phyloP scores from a whole-genome alignment of 2,113 vertebrate genomes.

The Odocoileus virginianus region DNA sequence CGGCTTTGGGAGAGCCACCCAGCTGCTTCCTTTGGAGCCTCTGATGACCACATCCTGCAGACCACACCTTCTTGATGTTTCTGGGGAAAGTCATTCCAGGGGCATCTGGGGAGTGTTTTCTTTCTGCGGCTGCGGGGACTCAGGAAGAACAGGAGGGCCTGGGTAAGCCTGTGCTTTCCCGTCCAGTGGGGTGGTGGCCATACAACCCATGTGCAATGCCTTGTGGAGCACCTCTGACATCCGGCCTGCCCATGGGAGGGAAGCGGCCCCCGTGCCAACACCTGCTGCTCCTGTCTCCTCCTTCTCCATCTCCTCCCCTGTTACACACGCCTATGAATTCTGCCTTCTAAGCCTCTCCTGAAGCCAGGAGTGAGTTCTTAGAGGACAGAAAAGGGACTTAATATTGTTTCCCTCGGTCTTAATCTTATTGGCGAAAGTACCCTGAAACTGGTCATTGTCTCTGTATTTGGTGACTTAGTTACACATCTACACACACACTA shows the following conservation, averaged over 20 bases:
- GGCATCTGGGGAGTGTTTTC: background rate
- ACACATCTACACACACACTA: rapidly evolving
- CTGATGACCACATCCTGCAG: background rate
- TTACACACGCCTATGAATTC: background rate
- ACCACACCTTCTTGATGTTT: background rate
- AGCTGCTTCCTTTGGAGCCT: background rate
- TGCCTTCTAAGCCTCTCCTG: background rate
- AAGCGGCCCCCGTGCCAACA: background rate
- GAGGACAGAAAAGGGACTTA: background rate
- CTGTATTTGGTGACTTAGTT: background rate
- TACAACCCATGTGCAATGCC: rapidly evolving
- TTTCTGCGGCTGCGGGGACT: background rate
- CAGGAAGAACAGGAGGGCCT: background rate
- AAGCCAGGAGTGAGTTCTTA: background rate
- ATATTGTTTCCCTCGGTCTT: background rate
- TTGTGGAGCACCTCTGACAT: background rate
- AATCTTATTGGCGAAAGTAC: background rate
- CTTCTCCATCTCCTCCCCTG: background rate
- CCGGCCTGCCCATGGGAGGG: rapidly evolving
- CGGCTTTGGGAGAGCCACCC: background rate
- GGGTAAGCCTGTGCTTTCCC: background rate
- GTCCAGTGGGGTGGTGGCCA: background rate
- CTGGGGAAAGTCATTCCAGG: background rate
- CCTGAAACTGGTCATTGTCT: background rate
- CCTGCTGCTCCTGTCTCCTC: background rate